A percentile compares a stretch with the other conserved stretches of the same genome.
Conservation (phyloP, 2,797 vertebrate genomes). For the Propithecus deckenii region DNA sequence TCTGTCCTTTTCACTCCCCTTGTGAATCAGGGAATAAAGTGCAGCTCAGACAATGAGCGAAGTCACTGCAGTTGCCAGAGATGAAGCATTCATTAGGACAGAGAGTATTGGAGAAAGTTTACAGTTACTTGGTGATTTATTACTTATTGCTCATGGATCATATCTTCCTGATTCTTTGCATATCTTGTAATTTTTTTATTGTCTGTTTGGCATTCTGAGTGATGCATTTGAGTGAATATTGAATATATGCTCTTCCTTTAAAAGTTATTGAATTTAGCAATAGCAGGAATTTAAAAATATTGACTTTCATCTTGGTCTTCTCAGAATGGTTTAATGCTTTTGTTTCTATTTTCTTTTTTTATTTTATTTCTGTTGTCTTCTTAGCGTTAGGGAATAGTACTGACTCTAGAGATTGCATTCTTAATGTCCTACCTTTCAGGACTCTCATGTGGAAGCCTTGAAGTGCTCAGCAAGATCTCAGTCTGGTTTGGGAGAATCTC, state of each 20-base stretch:
- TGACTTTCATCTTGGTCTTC: neutral
- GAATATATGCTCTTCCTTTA: neutral
- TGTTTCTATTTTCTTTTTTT: neutral
- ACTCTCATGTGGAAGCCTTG: neutral
- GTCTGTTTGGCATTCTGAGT: neutral
- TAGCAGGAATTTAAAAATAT: neutral
- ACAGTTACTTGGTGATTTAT: neutral
- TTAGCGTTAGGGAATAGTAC: neutral
- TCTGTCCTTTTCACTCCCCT: neutral
- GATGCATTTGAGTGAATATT: neutral
- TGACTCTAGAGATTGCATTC: neutral
- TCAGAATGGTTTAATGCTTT: neutral
- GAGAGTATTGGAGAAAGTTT: neutral
- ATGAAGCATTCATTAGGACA: neutral
- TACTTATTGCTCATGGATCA: neutral
- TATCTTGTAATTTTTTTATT: neutral
- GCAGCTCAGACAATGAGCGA: neutral
- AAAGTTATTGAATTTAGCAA: neutral
- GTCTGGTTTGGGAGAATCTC: neutral
- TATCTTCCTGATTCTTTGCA: neutral
- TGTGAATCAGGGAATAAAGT: neutral
- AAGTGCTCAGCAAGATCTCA: neutral
- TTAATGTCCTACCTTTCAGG: neutral
- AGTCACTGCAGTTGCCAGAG: neutral
- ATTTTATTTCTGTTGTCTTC: neutral